Percentiles rank a stretch among this genome's conserved stretches.
These are phyloP conservation scores for Bombus sibiricus DNA, from an alignment of 1,140 invertebrate genomes.

Conservation along the genomic window DNA sequence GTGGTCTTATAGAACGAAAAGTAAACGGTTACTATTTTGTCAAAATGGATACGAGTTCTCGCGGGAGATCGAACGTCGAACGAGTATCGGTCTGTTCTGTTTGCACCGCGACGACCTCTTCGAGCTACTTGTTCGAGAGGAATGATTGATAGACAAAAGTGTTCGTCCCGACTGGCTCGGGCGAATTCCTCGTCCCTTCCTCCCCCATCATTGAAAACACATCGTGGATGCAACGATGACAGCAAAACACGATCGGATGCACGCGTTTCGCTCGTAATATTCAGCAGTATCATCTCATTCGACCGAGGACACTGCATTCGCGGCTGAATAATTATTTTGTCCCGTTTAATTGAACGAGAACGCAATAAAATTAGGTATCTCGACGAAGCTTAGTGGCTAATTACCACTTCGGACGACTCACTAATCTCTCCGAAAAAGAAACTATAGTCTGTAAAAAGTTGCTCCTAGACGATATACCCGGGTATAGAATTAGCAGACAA, in stretches of 20 bases:
- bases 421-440: not conserved
- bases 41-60: too few relatives aligned
- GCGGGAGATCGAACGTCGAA: too few relatives aligned
- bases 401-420: not conserved
- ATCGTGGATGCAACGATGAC: not conserved
- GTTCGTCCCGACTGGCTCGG: slow-evolving; percentile 13
- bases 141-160: not conserved
- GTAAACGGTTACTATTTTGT: too few relatives aligned
- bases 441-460: not conserved
- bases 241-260: not conserved
- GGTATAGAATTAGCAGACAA: not conserved
- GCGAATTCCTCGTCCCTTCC: not conserved
- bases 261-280: slow-evolving; percentile 40
- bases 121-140: not conserved
- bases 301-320: slow-evolving; percentile 42
- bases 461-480: not conserved
- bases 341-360: not conserved
- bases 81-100: too few relatives aligned
- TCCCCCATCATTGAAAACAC: not conserved
- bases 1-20: too few relatives aligned
- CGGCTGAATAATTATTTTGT: not conserved
- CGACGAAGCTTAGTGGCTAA: not conserved
- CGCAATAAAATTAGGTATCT: not conserved
- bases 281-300: slow-evolving; percentile 40
- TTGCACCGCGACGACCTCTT: not conserved